phyloP scores from a whole-genome alignment of 2,888 invertebrate genomes.

The Lasioglossum pauxillum region DNA sequence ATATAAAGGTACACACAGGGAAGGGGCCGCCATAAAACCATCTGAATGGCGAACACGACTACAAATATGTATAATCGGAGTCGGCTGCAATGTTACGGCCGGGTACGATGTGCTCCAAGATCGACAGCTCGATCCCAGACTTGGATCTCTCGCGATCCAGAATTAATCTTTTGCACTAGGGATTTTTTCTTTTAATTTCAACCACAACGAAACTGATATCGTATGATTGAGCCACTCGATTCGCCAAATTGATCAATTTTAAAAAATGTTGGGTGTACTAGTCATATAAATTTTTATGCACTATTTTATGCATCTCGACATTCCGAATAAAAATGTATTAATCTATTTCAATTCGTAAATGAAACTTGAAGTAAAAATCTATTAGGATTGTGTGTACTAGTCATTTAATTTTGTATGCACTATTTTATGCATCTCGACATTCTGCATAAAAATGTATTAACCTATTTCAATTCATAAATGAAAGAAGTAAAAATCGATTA shows the following conservation, averaged over 20 bases:
- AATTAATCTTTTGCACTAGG: neutral
- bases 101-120: slow-evolving; percentile 15
- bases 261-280: neutral
- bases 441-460: too few relatives aligned
- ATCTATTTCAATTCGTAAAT: too few relatives aligned
- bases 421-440: too few relatives aligned
- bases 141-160: neutral
- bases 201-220: neutral
- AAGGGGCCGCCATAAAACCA: slow-evolving; percentile 73
- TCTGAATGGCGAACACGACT: slow-evolving; percentile 76
- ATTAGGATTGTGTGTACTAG: too few relatives aligned
- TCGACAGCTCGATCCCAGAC: neutral
- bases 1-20: slow-evolving; percentile 76
- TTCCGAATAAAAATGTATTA: too few relatives aligned
- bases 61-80: slow-evolving; percentile 67
- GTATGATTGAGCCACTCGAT: neutral
- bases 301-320: too few relatives aligned
- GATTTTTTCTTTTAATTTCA: neutral
- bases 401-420: too few relatives aligned
- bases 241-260: neutral
- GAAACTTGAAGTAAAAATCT: too few relatives aligned
- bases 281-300: too few relatives aligned
- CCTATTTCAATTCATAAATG: too few relatives aligned
- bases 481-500: too few relatives aligned
- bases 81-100: slow-evolving; percentile 62